Evolutionary conservation across 2,888 invertebrate genomes (phyloP).

Genomic region (Cryptocephalus moraei): DNA sequence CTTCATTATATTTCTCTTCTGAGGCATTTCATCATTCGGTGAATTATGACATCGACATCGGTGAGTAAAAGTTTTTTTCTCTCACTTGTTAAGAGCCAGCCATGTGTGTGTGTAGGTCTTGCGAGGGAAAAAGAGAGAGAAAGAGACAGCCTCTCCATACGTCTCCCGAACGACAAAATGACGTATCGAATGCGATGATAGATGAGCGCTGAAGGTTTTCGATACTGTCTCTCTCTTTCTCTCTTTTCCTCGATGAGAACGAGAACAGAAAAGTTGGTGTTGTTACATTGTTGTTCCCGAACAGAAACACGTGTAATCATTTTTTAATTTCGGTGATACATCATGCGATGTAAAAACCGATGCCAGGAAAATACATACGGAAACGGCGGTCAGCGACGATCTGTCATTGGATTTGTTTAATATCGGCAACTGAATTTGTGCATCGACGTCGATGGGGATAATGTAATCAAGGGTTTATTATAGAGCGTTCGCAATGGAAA

Average conservation of each 20-base stretch:
- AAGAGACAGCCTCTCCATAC: conserved; percentile 7
- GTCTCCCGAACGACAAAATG: conserved; percentile 17
- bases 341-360: conserved; percentile 3
- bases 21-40: conserved; percentile 7
- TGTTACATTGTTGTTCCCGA: conserved; percentile 5
- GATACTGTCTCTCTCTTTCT: conserved; percentile 1
- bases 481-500: no score
- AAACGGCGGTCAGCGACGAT: no score
- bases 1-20: conserved; percentile 7
- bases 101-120: conserved; percentile 8
- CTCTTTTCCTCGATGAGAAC: conserved; percentile 10
- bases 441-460: no score
- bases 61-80: conserved; percentile 6
- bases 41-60: conserved; percentile 8
- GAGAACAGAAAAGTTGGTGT: conserved; percentile 5
- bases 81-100: conserved; percentile 8
- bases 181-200: conserved; percentile 21
- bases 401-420: no score
- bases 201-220: conserved; percentile 15
- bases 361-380: no score
- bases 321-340: conserved; percentile 10
- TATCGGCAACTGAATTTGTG: no score
- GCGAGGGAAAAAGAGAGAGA: neutral
- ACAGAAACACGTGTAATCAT: conserved; percentile 16
- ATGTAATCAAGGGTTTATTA: no score